Base-by-base conservation (phyloP, 2,797 vertebrate genomes). In the Mormyrus hasselquistii region DNA sequence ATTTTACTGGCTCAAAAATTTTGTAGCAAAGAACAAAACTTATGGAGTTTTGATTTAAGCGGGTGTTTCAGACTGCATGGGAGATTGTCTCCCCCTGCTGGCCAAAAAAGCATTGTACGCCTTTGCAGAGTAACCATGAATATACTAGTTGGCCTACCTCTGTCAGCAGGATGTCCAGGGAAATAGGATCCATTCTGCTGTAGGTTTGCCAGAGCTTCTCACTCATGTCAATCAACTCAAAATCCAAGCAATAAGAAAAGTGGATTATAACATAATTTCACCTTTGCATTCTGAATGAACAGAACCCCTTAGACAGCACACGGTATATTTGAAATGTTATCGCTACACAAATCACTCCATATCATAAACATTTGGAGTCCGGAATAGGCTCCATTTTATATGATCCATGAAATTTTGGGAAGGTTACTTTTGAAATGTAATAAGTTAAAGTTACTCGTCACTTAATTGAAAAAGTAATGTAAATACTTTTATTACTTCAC, bases 181-280 rank as follows among this genome's bases (percentile, higher is more conserved):
- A 98, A 92, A 98, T 93, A 0, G 97, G 97, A 93, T 99, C 98
- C 89, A 99, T 96, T 92, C 95, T 97, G 93, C 94, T 97, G 93
- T 99, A 99, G 2, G 96, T 96, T 91, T 95, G 96, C 98, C 98
- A 98, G 19, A 99, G 94, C 90, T 95, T 96, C 92, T 97, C 94
- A 73, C 98, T 99, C 92, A 99, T 96, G 92, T 99, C 98, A 94
- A 97, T 97, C 4, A 99, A 91, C 98, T 99, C 94, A 0, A 95
- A 49, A 84, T 52, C 82, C 82, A 84, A 52, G 22, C 44, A 25
- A 49, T 1, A 52, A 90, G 90, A 62, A 83, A 82, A 49, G 9
- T 34, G 16, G 0, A 4, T 49, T 25, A 86, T 41, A 22, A 82
- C 38, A 82, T n/a, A 41, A 19, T 82, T 82, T 47, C 76, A 47